Base-by-base conservation (phyloP, 2,797 vertebrate species). In the Etheostoma nigrum region DNA sequence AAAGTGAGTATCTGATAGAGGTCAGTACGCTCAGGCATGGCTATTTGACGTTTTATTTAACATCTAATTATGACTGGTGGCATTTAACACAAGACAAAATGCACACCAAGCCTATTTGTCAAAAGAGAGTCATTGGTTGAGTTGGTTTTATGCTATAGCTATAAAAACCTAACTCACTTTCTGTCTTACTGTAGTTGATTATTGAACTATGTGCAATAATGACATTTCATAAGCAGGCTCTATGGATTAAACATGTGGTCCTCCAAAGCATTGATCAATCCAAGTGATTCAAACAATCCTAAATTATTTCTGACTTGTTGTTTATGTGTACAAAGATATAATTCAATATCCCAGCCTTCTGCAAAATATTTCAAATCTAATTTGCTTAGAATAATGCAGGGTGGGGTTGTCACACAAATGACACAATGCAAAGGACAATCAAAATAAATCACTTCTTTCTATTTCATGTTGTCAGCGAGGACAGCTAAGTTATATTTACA, bases 301-400 rank as follows among this genome's bases (percentile, higher is more conserved):
- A 48, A 77, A 82, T 79, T 0, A 67, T 65, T 65, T 78, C 45
- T 76, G 70, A 71, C 18, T 63, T 25, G 18, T 69, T 63, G 53
- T 83, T 72, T 67, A 70, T 74, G 53, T 68, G 57, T 21, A 64
- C 27, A 27, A 47, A 67, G 14, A 72, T 44, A 25, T 78, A 73
- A 78, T 81, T 74, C 51, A 71, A 81, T 79, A 80, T 67, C 25
- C n/a, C 14, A 70, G 53, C 36, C 71, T 79, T 11, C 54, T 36
- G 71, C 47, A 77, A 60, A 79, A 79, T 52, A 81, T 71, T 48
- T 83, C 54, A 72, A 48, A 79, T 70, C 58, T 3, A 75, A 42
- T 68, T 75, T 72, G 23, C 44, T 52, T 33, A 19, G 36, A 27
- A 51, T 52, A 60, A 77, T 40, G 47, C 40, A 33, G 40, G 57